Conservation (phyloP, 53 echinoderm and acorn worm species). For the Temnopleurus reevesii region DNA sequence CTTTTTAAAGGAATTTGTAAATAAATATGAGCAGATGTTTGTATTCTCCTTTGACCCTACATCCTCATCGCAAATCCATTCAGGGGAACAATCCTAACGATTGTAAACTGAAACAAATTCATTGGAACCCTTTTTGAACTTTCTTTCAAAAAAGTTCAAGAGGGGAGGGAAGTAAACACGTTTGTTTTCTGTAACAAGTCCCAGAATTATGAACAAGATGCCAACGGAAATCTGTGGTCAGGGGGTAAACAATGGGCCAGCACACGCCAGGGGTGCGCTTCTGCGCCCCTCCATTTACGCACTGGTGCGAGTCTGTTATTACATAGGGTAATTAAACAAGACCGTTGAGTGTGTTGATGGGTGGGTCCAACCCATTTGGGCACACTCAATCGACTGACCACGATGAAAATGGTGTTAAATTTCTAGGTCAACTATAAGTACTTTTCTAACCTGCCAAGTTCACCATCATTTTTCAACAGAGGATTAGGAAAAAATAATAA, state of each 20-base stretch:
- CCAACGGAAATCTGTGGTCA: slow-evolving; percentile 45
- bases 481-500: no score
- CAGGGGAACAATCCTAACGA: no score
- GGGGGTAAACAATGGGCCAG: slow-evolving; percentile 10
- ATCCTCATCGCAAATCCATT: no score
- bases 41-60: no score
- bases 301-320: slow-evolving; percentile 4
- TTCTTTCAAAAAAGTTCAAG: neutral
- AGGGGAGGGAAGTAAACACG: slow-evolving; percentile 14
- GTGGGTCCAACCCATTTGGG: neutral
- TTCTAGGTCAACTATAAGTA: no score
- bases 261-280: slow-evolving; percentile 9
- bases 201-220: slow-evolving; percentile 21
- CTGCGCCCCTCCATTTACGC: slow-evolving; percentile 17
- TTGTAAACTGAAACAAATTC: no score
- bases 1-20: no score
- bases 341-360: no score
- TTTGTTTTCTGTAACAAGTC: neutral
- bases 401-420: no score
- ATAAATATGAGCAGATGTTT: no score
- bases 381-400: neutral
- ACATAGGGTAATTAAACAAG: slow-evolving; percentile 44
- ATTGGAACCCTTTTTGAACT: neutral
- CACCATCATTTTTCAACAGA: no score
- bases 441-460: no score